These are phyloP conservation scores for Novumbra hubbsi DNA, from an alignment of 2,797 vertebrate species.

Conservation along the genomic window DNA sequence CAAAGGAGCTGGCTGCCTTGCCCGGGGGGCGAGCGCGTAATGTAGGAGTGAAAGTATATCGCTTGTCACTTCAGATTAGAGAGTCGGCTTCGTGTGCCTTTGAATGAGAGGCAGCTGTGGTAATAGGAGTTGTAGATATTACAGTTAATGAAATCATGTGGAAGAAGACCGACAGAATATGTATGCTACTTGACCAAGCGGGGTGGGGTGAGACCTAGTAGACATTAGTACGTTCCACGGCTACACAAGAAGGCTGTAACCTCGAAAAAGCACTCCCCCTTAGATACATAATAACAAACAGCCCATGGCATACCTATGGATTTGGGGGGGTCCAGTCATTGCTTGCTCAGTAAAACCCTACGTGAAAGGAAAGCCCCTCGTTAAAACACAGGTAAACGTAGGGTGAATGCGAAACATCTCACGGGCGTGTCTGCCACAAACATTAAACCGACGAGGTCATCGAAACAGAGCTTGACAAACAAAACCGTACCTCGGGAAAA, in stretches of 20 bases:
- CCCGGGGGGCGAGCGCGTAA: conserved; percentile 89
- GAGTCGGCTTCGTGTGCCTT: conserved; percentile 85
- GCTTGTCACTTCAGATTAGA: conserved; percentile 98
- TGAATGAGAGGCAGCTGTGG: conserved; percentile 90
- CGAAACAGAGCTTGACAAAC: background rate
- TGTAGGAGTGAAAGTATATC: conserved; percentile 96
- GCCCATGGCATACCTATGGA: conserved; percentile 27
- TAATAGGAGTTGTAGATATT: conserved; percentile 95
- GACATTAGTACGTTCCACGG: conserved; percentile 76
- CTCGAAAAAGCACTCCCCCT: conserved; percentile 40
- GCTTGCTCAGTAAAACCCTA: background rate
- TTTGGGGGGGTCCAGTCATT: conserved; percentile 9
- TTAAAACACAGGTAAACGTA: background rate
- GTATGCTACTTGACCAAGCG: conserved; percentile 83
- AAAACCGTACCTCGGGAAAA: conserved; percentile 42
- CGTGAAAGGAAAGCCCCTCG: no score
- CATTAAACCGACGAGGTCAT: background rate
- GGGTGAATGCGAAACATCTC: background rate
- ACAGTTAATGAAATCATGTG: conserved; percentile 92
- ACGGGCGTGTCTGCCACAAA: background rate
- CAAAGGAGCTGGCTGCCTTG: conserved; percentile 89
- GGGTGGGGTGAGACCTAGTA: conserved; percentile 52
- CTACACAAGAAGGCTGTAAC: conserved; percentile 65
- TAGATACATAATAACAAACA: conserved; percentile 30
- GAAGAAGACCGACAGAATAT: conserved; percentile 72